phyloP scores from a whole-genome alignment of 2,113 vertebrate species.

The Oryzias celebensis region DNA sequence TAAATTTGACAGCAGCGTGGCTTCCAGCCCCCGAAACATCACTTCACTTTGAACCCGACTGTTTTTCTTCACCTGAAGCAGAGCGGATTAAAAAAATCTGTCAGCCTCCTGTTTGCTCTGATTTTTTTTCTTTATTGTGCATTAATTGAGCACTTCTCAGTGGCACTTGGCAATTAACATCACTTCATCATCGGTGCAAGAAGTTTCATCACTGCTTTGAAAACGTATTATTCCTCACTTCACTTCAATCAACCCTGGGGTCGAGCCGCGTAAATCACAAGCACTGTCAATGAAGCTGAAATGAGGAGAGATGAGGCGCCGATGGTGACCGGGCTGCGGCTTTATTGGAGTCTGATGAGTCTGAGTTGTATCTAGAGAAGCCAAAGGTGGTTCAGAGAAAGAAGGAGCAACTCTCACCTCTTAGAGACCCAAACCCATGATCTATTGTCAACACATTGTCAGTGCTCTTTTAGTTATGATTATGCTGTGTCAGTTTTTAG shows the following conservation, averaged over 20 bases:
- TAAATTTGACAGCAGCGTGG: conserved; percentile 19
- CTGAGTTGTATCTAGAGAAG: not conserved
- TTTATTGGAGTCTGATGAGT: conserved; percentile 38
- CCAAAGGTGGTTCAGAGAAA: conserved; percentile 7
- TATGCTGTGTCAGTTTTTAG: too few relatives aligned
- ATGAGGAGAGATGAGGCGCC: conserved; percentile 25
- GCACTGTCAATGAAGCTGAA: conserved; percentile 33
- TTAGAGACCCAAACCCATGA: not conserved
- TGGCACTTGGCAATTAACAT: conserved; percentile 63
- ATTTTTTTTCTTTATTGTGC: conserved; percentile 1
- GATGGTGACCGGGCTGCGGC: conserved; percentile 36
- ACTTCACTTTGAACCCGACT: conserved; percentile 14
- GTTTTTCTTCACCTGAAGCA: conserved; percentile 7
- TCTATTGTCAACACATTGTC: not conserved
- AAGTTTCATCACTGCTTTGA: conserved; percentile 38
- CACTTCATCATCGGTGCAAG: conserved; percentile 62
- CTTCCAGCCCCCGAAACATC: conserved; percentile 10
- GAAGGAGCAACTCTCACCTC: not conserved
- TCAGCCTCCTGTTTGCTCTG: conserved; percentile 27
- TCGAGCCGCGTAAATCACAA: conserved; percentile 39
- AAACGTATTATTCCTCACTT: conserved; percentile 63
- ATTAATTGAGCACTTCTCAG: conserved; percentile 59
- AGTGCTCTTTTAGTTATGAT: not conserved
- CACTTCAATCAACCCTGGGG: conserved; percentile 59
- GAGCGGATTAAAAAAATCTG: conserved; percentile 31